Percentiles rank a stretch among this genome's conserved stretches.
These are phyloP conservation scores for Mesoclemmys tuberculata DNA, from an alignment of 2,113 vertebrate species.

Conservation along the genomic window DNA sequence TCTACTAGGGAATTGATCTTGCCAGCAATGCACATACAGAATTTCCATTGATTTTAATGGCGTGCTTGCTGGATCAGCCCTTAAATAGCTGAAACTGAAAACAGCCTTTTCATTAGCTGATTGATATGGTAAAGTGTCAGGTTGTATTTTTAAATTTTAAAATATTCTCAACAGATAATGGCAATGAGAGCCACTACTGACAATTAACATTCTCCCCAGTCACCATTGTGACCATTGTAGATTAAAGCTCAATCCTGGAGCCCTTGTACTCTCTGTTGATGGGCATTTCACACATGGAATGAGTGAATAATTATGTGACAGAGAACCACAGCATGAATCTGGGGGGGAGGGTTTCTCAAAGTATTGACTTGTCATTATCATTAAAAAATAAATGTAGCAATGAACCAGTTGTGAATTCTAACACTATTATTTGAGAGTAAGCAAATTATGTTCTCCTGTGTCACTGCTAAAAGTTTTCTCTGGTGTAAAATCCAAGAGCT, in stretches of 20 bases:
- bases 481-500: neutral
- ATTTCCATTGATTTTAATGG: neutral
- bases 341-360: neutral
- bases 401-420: neutral
- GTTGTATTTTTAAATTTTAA: neutral
- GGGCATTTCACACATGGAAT: neutral
- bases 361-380: rapidly evolving
- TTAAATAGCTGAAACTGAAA: neutral
- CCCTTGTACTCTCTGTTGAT: neutral
- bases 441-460: neutral
- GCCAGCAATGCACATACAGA: neutral
- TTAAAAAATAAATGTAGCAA: neutral
- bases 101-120: neutral
- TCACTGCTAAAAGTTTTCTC: neutral
- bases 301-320: neutral
- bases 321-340: neutral
- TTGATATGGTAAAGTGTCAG: neutral
- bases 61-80: neutral
- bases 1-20: neutral
- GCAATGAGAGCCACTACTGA: neutral
- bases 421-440: neutral
- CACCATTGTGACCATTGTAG: rapidly evolving
- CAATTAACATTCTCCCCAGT: neutral
- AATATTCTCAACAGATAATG: neutral
- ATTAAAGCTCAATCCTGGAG: neutral